Evolutionary conservation across 2,888 invertebrate genomes (phyloP).

Genomic region (Apamea sordens): DNA sequence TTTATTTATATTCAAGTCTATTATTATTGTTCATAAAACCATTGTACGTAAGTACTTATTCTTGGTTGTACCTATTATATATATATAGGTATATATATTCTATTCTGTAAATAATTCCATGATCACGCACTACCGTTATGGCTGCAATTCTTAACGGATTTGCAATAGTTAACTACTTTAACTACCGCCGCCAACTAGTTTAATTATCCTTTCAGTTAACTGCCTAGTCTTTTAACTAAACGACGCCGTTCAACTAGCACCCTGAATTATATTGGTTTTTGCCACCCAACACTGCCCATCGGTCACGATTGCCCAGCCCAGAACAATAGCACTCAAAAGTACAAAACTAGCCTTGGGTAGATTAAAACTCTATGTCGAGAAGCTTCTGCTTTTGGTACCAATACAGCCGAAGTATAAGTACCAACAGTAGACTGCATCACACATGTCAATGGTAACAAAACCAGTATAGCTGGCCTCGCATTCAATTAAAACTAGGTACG

Average conservation of each 20-base stretch:
- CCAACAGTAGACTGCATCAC: background rate
- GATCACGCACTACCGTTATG: background rate
- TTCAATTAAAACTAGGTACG: background rate
- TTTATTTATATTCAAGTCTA: conserved; percentile 3
- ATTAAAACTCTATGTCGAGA: background rate
- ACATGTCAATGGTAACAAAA: background rate
- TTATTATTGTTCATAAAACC: conserved; percentile 26
- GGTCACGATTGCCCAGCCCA: background rate
- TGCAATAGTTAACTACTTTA: background rate
- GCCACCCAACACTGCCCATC: too few relatives aligned
- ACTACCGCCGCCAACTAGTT: too few relatives aligned
- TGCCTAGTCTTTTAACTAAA: background rate
- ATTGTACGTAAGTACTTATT: conserved; percentile 11
- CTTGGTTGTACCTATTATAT: background rate
- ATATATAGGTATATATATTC: background rate
- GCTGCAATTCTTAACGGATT: conserved; percentile 14
- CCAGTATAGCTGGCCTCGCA: background rate
- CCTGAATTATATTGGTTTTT: background rate
- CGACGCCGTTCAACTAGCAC: background rate
- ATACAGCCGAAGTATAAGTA: background rate
- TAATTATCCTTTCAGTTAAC: too few relatives aligned
- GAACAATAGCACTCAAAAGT: background rate
- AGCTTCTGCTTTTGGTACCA: background rate
- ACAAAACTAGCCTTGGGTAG: background rate
- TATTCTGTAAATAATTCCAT: conserved; percentile 6